Evolutionary conservation across 2,888 invertebrate species (phyloP), one percentile per base, ranked within the genome.

Genomic region (Caenorhabditis panamensis): DNA sequence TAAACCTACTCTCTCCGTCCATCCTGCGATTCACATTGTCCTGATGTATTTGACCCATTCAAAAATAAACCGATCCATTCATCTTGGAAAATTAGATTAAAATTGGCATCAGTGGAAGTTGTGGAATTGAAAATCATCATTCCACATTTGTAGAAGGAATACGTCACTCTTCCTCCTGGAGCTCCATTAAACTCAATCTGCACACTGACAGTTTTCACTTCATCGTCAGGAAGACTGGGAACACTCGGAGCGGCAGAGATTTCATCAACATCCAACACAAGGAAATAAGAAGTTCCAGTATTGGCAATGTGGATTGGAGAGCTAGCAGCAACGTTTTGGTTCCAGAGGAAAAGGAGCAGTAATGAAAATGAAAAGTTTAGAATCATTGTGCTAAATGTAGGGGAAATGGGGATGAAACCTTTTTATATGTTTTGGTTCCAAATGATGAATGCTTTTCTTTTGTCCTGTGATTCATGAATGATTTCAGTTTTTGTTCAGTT

Each of bases 61-160:
- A 47, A 47, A 18, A 47, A 47, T 47, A 47, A 47, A 47, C 4
- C 18, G 11, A 47, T 47, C 47, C 47, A 47, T 18, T 47, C 47
- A 18, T 47, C 9, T 2, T 20, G 5, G 18, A 47, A 47, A n/a
- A 4, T 47, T 2, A 47, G 9, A 9, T 4, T 18, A 9, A 18
- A 47, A 9, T 47, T 11, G 2, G n/a, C 3, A 4, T 4, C 18
- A n/a, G 18, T 18, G 3, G 47, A 20, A 18, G 47, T 18, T 18
- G 47, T 47, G 3, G 47, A 47, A 11, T 47, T 47, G 47, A 47
- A 47, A 18, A 47, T 47, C 47, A 47, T 18, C 3, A 18, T 3
- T 18, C 47, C 47, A 20, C 47, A 47, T 18, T 47, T 47, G 47
- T 18, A 18, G 11, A 47, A 47, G 2, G n/a, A 20, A 47, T 47